Evolutionary conservation across 2,888 invertebrate genomes (phyloP), one percentile per base, ranked within the genome.

Genomic region (Athalia rosae): DNA sequence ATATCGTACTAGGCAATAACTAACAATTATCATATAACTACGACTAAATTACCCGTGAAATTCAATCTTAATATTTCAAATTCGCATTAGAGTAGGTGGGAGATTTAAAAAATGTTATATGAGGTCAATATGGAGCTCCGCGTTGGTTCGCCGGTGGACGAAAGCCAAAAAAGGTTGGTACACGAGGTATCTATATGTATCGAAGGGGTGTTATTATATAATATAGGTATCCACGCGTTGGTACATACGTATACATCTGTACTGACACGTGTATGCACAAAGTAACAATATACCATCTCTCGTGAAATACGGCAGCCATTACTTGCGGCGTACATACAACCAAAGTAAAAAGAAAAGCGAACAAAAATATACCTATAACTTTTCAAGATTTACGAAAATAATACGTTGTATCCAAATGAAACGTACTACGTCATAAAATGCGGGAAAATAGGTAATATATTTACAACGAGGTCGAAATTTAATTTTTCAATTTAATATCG

Each of bases 251-350:
- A 11, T 67, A 67, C 53, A 53, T 47, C 7, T 63, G 45, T 45
- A 11, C 8, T 3, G 50, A 8, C 7, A 7, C 15, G n/a, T 48
- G 11, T 15, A 50, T 47, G 53, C n/a, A 53, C 50, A 3, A 4
- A 61, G 4, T 4, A 13, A n/a, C 66, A 15, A 15, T 43, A 45
- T 13, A 58, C 15, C 77, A 77, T 77, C 79, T 76, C 71, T 71
- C 63, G 66, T 81, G 80, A 81, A 79, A 79, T 80, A 81, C 79
- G 47, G 74, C 63, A 69, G 76, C 81, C 79, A 81, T 81, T 81
- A 81, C 79, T 62, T 59, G 78, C 77, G 78, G 77, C 28, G 28
- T 28, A 28, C n/a, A n/a, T 28, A 28, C 0, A 28, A 28, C 28
- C 28, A 28, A 28, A 28, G 28, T 28, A 28, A 28, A n/a, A n/a